A percentile compares a stretch with the other conserved stretches of the same genome.
Evolutionary conservation across 2,113 vertebrate species (phyloP).

Genomic region (Halcyon senegalensis): DNA sequence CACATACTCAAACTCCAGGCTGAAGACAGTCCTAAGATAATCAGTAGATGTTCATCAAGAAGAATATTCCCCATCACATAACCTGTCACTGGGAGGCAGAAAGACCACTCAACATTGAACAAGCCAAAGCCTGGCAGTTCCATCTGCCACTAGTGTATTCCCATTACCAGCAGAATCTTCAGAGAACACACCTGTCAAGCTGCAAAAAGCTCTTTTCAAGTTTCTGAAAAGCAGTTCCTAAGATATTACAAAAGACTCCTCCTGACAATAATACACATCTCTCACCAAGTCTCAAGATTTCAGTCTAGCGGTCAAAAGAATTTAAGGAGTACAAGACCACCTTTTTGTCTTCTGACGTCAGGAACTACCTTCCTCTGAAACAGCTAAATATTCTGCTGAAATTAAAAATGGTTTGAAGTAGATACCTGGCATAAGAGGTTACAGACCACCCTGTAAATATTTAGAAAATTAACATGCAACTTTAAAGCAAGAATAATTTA

Average conservation of each 20-base stretch:
- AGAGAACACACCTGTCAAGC: not conserved
- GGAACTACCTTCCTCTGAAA: not conserved
- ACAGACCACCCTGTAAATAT: not conserved
- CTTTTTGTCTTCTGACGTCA: not conserved
- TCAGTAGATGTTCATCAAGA: not conserved
- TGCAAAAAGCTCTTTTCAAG: not conserved
- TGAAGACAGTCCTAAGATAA: not conserved
- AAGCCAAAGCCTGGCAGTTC: not conserved
- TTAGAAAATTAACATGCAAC: not conserved
- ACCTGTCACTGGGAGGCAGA: not conserved
- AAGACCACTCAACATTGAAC: not conserved
- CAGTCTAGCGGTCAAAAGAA: not conserved
- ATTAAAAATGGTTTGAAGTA: not conserved
- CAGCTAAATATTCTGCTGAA: not conserved
- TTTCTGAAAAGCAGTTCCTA: not conserved
- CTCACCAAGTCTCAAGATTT: not conserved
- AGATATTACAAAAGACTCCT: not conserved
- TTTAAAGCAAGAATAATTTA: not conserved
- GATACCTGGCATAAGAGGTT: not conserved
- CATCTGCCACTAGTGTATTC: not conserved
- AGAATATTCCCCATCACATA: not conserved
- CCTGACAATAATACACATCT: not conserved
- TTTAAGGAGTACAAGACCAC: slow-evolving; percentile 2
- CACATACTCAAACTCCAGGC: not conserved
- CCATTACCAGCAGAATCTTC: not conserved